phyloP scores from a whole-genome alignment of 2,888 invertebrate species.

The Ecdyonurus torrentis region DNA sequence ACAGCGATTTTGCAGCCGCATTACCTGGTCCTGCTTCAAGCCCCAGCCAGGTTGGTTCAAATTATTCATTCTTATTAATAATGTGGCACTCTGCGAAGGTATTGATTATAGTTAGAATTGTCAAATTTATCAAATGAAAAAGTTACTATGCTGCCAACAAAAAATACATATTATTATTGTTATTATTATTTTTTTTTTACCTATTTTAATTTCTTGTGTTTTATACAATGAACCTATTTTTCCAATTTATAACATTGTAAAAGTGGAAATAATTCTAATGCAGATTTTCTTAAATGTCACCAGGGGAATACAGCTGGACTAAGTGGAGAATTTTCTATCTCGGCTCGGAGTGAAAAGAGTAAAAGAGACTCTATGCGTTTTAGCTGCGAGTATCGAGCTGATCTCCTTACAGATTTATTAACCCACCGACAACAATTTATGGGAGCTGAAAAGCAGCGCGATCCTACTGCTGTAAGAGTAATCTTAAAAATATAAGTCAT shows the following conservation, averaged over 20 bases:
- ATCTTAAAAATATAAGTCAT: slow-evolving; percentile 3
- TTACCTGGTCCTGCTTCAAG: slow-evolving; percentile 38
- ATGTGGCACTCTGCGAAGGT: too few relatives aligned
- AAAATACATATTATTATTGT: slow-evolving; percentile 29
- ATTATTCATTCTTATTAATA: too few relatives aligned
- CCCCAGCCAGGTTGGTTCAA: slow-evolving; percentile 22
- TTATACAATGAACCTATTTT: too few relatives aligned
- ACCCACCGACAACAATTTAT: slow-evolving; percentile 58
- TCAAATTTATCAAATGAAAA: slow-evolving; percentile 18
- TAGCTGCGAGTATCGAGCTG: slow-evolving; percentile 85
- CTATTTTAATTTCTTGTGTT: too few relatives aligned
- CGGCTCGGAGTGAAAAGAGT: slow-evolving; percentile 30
- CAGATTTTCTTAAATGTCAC: background rate
- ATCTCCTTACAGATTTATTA: slow-evolving; percentile 82
- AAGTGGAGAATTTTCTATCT: slow-evolving; percentile 22
- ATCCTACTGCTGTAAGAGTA: background rate
- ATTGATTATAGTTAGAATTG: too few relatives aligned
- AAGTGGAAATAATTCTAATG: too few relatives aligned
- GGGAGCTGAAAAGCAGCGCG: slow-evolving; percentile 40
- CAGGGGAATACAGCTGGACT: slow-evolving; percentile 5
- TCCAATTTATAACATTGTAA: too few relatives aligned
- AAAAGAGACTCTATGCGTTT: slow-evolving; percentile 91
- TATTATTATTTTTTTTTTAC: background rate
- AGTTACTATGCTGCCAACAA: slow-evolving; percentile 40
- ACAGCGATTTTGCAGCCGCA: slow-evolving; percentile 59